Conservation (phyloP, 2,888 invertebrate genomes). For the Noctua pronuba region DNA sequence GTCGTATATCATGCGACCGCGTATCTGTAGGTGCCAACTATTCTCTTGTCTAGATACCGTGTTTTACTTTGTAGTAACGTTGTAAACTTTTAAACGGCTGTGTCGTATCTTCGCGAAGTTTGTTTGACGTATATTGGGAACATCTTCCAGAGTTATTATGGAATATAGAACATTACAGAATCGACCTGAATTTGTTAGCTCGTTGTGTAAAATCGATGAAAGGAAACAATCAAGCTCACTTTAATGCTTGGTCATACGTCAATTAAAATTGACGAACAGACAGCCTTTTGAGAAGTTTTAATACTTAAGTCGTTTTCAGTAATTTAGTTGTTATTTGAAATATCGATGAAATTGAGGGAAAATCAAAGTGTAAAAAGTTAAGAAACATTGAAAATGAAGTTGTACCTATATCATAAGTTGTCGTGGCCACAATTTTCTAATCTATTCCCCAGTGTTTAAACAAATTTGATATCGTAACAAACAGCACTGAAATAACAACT, state of each 20-base stretch:
- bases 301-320: constrained; percentile 18
- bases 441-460: constrained; percentile 19
- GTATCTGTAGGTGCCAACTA: constrained; percentile 79
- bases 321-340: constrained; percentile 23
- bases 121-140: constrained; percentile 32
- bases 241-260: constrained; percentile 30
- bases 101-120: constrained; percentile 53
- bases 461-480: constrained; percentile 42
- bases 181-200: constrained; percentile 11
- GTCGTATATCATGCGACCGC: constrained; percentile 73
- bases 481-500: constrained; percentile 32
- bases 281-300: constrained; percentile 34
- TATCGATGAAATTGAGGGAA: not conserved
- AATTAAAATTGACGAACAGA: constrained; percentile 51
- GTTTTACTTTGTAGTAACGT: constrained; percentile 73
- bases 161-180: constrained; percentile 15
- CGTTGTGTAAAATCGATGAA: constrained; percentile 29
- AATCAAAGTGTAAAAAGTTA: not conserved
- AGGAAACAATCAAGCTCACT: constrained; percentile 20
- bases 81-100: constrained; percentile 69
- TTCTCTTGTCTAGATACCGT: constrained; percentile 68
- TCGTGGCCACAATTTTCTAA: not conserved
- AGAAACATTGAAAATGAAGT: not conserved
- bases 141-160: constrained; percentile 1
- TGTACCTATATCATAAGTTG: not conserved